Base-by-base conservation (phyloP, 2,797 vertebrate species). In the Melanotaenia maccullochi region DNA sequence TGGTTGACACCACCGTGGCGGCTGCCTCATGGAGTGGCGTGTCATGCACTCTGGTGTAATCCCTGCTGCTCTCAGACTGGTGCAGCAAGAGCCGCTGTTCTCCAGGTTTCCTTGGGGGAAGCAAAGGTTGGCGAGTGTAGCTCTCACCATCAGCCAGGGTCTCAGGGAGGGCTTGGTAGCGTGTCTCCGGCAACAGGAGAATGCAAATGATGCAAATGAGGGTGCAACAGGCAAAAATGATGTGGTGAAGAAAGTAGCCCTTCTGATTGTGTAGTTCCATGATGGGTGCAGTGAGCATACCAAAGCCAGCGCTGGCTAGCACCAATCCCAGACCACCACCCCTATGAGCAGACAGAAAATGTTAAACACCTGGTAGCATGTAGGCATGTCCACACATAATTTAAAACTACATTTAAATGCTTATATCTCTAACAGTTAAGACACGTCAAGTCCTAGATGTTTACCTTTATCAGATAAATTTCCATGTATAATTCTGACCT, bases 191-290 rank as follows among this genome's bases (percentile, higher is more conserved):
- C 89, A 99, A 94, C 86, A 99, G 94, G 60, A 99, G 95, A 83
- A 99, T 98, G 90, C 98, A 99, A 90, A 98, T 99, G 92, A 98
- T 98, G 93, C 98, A 99, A 93, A 99, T 98, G 73, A 99, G 96
- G 0, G 98, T 99, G 89, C 97, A 99, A 94, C 97, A 98, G 93
- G 98, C 97, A 0, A 99, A 99, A 90, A 99, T 98, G 71, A 99
- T 94, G 14, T 99, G 97, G 85, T 99, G 98, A 62, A 99, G 95
- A 90, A 99, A 99, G 86, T 98, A 99, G 68, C 98, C 98, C 90
- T 99, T 98, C 95, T 99, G 97, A 90, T 99, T 98, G 91, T 99
- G 97, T 28, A 99, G 96, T 78, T 99, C 97, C 93, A 99, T 99
- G 90, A 99, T 99, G 75, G 97, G 98, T 0, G 96, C 97, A 0